Base-by-base conservation (phyloP, 1,140 invertebrate genomes). In the Rhizoglyphus robini region DNA sequence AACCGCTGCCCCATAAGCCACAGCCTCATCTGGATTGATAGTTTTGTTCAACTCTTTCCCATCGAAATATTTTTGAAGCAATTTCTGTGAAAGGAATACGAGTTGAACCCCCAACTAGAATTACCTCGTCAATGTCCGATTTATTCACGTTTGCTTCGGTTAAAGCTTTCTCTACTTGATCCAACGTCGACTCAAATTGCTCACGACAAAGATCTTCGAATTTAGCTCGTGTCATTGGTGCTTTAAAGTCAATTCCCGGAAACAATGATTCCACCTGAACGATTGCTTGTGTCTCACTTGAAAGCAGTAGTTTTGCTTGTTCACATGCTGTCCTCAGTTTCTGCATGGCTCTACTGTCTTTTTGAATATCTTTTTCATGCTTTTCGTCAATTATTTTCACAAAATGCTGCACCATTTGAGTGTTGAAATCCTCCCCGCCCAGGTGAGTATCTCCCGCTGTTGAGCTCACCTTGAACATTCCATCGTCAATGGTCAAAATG, bases 11-110 rank as follows among this genome's bases (percentile, higher is more conserved):
- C 76, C 77, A 66, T 73, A 74, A 36, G 76, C 76, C 8, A 79
- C 77, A 38, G 76, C 75, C 65, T 79, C 76, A 65, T 78, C 76
- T 8, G 77, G 77, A 67, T 78, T 76, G 66, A 77, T 73, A 5
- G 18, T 46, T 15, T 36, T 64, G 23, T 70, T 65, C 20, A 67
- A 57, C n/a, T n/a, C n/a, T n/a, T n/a, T n/a, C n/a, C n/a, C n/a
- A n/a, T n/a, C n/a, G n/a, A n/a, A n/a, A n/a, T 38, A 49, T n/a
- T 41, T 65, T 70, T 3, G 68, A 65, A 38, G 65, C 63, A 57
- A 73, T 74, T 51, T 54, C 68, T 15, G 68, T 64, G 31, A 41
- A 36, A 32, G 72, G 71, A 31, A 73, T 72, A 27, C 67, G 36
- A 0, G 70, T 72, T 11, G 51, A 68, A 18, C 71, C 73, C 4